These are phyloP conservation scores for Cryptocephalus moraei DNA, from an alignment of 2,888 invertebrate genomes.

Conservation along the genomic window DNA sequence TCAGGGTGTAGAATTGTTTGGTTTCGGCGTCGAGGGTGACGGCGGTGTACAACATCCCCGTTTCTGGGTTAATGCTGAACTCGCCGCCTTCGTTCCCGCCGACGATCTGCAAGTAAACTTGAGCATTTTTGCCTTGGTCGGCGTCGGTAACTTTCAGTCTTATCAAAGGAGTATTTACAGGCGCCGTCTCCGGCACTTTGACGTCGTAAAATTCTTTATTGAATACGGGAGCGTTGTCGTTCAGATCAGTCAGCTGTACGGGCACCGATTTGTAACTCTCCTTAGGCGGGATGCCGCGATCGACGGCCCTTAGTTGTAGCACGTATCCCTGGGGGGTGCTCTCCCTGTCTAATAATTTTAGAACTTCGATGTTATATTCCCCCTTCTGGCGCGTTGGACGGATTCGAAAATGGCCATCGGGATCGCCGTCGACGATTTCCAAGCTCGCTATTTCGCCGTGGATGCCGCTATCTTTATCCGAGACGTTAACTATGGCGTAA, in stretches of 20 bases:
- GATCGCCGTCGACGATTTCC: slow-evolving; percentile 83
- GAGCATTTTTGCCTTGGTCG: slow-evolving; percentile 69
- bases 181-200: slow-evolving; percentile 79
- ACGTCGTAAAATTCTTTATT: slow-evolving; percentile 80
- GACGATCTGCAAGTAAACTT: slow-evolving; percentile 78
- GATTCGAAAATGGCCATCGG: slow-evolving; percentile 80
- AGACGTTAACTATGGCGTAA: slow-evolving; percentile 80
- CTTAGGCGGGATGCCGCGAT: slow-evolving; percentile 70
- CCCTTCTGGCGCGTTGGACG: slow-evolving; percentile 50
- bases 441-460: slow-evolving; percentile 75
- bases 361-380: slow-evolving; percentile 72
- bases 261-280: slow-evolving; percentile 71
- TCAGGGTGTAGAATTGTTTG: slow-evolving; percentile 74
- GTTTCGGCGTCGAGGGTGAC: slow-evolving; percentile 74
- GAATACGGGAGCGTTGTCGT: slow-evolving; percentile 82
- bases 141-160: slow-evolving; percentile 78
- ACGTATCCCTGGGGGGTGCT: slow-evolving; percentile 73
- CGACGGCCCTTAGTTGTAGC: slow-evolving; percentile 74
- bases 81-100: slow-evolving; percentile 86
- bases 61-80: slow-evolving; percentile 76
- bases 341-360: slow-evolving; percentile 69
- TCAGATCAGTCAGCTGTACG: slow-evolving; percentile 69
- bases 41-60: slow-evolving; percentile 82
- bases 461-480: slow-evolving; percentile 72
- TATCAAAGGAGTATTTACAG: slow-evolving; percentile 79